Conservation (phyloP, 2,797 vertebrate species). For the Microtus californicus region DNA sequence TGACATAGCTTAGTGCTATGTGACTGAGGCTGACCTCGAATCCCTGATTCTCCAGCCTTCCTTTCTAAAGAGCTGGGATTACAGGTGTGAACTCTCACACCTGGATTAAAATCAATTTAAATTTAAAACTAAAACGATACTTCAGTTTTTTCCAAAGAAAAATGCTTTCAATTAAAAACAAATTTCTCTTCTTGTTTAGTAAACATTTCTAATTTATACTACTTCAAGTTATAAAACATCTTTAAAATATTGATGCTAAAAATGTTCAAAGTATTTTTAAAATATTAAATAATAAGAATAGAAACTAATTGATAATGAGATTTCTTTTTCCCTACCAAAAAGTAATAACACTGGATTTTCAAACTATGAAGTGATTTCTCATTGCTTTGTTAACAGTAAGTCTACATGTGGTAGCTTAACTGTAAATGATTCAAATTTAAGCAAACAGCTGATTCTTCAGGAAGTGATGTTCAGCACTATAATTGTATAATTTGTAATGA, state of each 20-base stretch:
- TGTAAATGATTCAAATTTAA: slow-evolving; percentile 60
- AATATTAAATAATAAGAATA: slow-evolving; percentile 25
- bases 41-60: no score
- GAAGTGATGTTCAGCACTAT: neutral
- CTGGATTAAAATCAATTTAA: slow-evolving; percentile 47
- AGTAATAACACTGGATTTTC: neutral
- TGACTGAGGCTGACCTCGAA: neutral
- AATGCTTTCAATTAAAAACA: neutral
- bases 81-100: no score
- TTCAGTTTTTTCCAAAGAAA: neutral
- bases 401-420: neutral
- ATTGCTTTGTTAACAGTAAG: slow-evolving; percentile 31
- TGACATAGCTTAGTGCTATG: neutral
- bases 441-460: slow-evolving; percentile 7
- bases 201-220: slow-evolving; percentile 39
- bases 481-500: slow-evolving; percentile 56
- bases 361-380: neutral
- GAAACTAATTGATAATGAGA: neutral
- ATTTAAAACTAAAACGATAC: slow-evolving; percentile 52
- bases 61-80: neutral
- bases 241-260: neutral
- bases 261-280: neutral
- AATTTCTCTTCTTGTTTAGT: neutral
- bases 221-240: neutral
- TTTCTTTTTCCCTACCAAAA: slow-evolving; percentile 27